A percentile compares a stretch with the other conserved stretches of the same genome.
These are phyloP conservation scores for Falco columbarius DNA, from an alignment of 2,797 vertebrate genomes.

Conservation along the genomic window DNA sequence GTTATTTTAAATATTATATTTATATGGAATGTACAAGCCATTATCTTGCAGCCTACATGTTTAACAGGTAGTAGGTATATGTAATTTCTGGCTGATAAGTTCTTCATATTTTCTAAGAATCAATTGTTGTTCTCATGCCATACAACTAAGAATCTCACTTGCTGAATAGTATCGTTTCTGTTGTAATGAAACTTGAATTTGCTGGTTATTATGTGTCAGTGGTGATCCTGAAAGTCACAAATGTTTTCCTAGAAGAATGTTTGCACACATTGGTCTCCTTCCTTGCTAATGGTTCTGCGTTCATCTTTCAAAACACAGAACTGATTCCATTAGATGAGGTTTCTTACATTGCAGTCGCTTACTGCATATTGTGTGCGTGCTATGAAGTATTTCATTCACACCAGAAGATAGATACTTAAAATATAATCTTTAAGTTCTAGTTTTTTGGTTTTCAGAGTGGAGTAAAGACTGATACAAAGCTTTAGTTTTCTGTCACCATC, in stretches of 20 bases:
- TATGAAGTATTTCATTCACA: not conserved
- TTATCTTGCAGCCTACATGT: not conserved
- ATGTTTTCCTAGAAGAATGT: not conserved
- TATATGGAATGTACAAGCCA: not conserved
- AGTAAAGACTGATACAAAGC: not conserved
- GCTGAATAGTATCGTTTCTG: not conserved
- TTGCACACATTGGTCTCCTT: not conserved
- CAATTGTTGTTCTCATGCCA: slow-evolving; percentile 16
- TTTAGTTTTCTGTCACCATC: not conserved
- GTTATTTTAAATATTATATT: not conserved
- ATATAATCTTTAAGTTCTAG: not conserved
- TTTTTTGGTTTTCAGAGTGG: not conserved
- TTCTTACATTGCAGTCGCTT: not conserved
- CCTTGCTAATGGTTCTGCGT: not conserved
- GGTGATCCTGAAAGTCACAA: not conserved
- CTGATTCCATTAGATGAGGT: not conserved
- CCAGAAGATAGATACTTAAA: not conserved
- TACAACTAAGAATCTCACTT: not conserved
- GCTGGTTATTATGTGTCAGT: not conserved
- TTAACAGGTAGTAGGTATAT: not conserved
- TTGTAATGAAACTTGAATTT: slow-evolving; percentile 4
- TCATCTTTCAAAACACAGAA: not conserved
- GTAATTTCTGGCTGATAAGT: not conserved
- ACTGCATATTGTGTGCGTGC: not conserved
- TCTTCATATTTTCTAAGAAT: slow-evolving; percentile 3